These are phyloP conservation scores for Mastigias papua DNA, from an alignment of 30 jellyfish, hydroid and myxozoan species.

Conservation along the genomic window DNA sequence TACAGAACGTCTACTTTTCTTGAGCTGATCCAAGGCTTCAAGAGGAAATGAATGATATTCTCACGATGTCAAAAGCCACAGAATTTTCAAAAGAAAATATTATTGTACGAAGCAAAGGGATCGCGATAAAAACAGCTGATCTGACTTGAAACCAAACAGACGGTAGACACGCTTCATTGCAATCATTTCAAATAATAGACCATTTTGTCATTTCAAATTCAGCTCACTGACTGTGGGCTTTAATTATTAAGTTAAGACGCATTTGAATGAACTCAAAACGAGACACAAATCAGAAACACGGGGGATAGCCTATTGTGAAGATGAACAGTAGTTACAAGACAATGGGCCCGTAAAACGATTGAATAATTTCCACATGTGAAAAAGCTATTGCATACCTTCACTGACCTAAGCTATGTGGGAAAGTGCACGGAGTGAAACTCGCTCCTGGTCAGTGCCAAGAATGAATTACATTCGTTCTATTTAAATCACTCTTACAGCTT, in stretches of 20 bases:
- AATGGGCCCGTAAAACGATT: background rate
- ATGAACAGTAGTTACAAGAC: background rate
- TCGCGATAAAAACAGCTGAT: slow-evolving; percentile 58
- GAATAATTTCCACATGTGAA: background rate
- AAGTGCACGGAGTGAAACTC: background rate
- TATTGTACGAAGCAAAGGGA: background rate
- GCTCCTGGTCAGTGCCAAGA: background rate
- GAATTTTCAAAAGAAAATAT: background rate
- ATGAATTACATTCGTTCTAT: background rate
- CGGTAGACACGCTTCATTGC: slow-evolving; percentile 67
- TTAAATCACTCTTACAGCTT: background rate
- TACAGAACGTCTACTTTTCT: background rate
- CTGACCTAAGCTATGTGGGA: background rate
- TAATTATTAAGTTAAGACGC: slow-evolving; percentile 10
- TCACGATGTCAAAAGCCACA: slow-evolving; percentile 24
- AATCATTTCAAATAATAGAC: slow-evolving; percentile 4
- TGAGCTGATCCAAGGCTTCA: slow-evolving; percentile 2
- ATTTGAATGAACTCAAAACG: slow-evolving; percentile 32
- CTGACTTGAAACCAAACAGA: slow-evolving; percentile 36
- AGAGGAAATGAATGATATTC: slow-evolving; percentile 6
- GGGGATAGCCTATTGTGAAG: slow-evolving; percentile 15
- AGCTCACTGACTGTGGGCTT: slow-evolving; percentile 20
- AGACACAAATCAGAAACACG: slow-evolving; percentile 19
- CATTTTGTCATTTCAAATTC: slow-evolving; percentile 29
- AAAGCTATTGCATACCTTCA: background rate